Evolutionary conservation across 2,113 vertebrate genomes (phyloP), one percentile per base, ranked within the genome.

Genomic region (Amblyornis subalaris): DNA sequence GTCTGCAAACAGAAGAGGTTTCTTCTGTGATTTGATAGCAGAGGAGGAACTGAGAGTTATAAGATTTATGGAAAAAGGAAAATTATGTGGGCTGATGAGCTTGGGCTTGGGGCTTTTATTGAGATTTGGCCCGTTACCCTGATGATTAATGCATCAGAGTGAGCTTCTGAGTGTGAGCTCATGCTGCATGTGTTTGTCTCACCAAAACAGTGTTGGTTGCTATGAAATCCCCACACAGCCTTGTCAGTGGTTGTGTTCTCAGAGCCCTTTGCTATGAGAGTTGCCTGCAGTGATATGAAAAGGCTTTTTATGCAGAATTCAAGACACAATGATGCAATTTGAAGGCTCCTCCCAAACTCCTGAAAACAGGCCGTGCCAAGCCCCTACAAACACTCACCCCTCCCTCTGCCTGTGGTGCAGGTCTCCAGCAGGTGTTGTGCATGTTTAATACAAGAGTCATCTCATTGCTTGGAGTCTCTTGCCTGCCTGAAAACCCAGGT

Each of bases 201-300:
- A 90, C 91, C 95, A 96, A 94, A 97, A 96, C 96, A 97, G 6
- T 77, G 64, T 8, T 86, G 78, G 94, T 97, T 97, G 95, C 96
- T 97, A 96, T 91, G 95, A 95, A 97, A 95, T 95, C 88, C 91
- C 69, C 90, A 53, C 95, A 50, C 85, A 78, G 90, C 82, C 81
- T 74, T 90, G 88, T 86, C 90, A 80, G 71, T 83, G 81, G 74
- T 47, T 80, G 82, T 85, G 85, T 86, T 88, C 70, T 93, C 76
- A 80, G 85, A 83, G 88, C 82, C 14, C 4, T 79, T 73, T 64
- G 88, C 79, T 71, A 16, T 0, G 6, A 89, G 92, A 65, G 57
- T 21, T 95, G 81, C 79, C 57, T 92, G 36, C 88, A 88, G 65
- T 81, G 75, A 57, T 85, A 51, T 81, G 48, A 95, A 90, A 95